A percentile compares a stretch with the other conserved stretches of the same genome.
Evolutionary conservation across 2,888 invertebrate species (phyloP).

Genomic region (Bursaphelenchus okinawaensis): DNA sequence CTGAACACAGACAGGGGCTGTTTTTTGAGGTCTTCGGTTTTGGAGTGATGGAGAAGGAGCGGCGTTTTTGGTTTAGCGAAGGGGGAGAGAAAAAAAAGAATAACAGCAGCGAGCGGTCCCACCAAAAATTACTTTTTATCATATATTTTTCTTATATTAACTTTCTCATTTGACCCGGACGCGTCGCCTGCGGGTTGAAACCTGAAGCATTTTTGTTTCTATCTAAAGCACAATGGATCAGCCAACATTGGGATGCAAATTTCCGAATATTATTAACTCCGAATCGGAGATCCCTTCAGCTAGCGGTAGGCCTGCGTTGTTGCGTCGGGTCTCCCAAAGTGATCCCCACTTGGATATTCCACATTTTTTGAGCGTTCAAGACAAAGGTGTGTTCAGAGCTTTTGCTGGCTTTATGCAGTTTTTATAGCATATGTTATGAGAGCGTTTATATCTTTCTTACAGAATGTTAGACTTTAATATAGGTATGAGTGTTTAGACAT

Average conservation of each 20-base stretch:
- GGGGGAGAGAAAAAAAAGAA: not conserved
- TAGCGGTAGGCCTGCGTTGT: slow-evolving; percentile 1
- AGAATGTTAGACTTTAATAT: not conserved
- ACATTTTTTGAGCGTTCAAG: slow-evolving; percentile 22
- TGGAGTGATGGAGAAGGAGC: not conserved
- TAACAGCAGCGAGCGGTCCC: not conserved
- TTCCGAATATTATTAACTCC: slow-evolving; percentile 1
- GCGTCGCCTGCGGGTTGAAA: not conserved
- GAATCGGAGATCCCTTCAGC: not conserved
- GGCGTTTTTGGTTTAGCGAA: not conserved
- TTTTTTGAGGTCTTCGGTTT: not conserved
- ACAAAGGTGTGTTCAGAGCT: slow-evolving; percentile 19
- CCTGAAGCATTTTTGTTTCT: not conserved
- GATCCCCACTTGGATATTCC: slow-evolving; percentile 25
- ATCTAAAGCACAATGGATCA: slow-evolving; percentile 5
- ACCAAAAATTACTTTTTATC: not conserved
- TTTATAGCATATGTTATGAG: not conserved
- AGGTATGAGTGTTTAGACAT: too few relatives aligned
- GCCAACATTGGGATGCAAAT: slow-evolving; percentile 7
- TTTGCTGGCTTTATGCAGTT: not conserved
- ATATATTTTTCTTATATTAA: not conserved
- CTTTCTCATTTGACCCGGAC: not conserved
- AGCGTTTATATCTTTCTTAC: not conserved
- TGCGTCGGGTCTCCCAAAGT: slow-evolving; percentile 21
- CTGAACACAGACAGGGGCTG: slow-evolving; percentile 6